phyloP scores from a whole-genome alignment of 2,113 vertebrate species.

The Xenus cinereus region DNA sequence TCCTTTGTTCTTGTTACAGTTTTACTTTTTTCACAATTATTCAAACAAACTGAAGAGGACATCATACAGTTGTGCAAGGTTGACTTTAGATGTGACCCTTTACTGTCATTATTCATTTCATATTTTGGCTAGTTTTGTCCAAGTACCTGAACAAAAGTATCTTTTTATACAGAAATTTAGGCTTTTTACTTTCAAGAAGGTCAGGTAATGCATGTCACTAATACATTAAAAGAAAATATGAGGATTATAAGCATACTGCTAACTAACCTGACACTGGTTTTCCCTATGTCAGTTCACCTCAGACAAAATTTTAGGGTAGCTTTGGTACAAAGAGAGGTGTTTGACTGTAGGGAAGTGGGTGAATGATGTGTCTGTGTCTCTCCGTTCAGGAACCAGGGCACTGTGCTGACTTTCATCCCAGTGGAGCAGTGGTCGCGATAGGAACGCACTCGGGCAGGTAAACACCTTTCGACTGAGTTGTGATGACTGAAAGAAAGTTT shows the following conservation, averaged over 20 bases:
- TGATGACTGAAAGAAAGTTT: background rate
- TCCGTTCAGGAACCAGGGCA: constrained; percentile 89
- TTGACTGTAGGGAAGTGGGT: background rate
- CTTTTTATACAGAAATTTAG: background rate
- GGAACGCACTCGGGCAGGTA: constrained; percentile 98
- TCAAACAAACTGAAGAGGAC: background rate
- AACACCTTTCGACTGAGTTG: background rate
- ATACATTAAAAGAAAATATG: background rate
- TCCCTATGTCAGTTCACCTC: background rate
- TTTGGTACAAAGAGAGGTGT: background rate
- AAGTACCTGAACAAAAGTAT: background rate
- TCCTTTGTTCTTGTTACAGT: background rate
- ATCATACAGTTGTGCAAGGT: background rate
- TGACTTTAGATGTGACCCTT: background rate
- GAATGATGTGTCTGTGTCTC: background rate
- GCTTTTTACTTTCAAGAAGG: background rate
- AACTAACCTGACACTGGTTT: background rate
- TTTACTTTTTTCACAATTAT: background rate
- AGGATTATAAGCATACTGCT: background rate
- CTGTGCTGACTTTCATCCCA: constrained; percentile 98
- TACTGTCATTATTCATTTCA: background rate
- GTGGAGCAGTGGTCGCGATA: constrained; percentile 91
- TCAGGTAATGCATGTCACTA: background rate
- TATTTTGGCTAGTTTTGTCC: background rate
- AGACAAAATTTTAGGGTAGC: background rate